phyloP scores from a whole-genome alignment of 2,113 vertebrate genomes.

The Mellivora capensis region DNA sequence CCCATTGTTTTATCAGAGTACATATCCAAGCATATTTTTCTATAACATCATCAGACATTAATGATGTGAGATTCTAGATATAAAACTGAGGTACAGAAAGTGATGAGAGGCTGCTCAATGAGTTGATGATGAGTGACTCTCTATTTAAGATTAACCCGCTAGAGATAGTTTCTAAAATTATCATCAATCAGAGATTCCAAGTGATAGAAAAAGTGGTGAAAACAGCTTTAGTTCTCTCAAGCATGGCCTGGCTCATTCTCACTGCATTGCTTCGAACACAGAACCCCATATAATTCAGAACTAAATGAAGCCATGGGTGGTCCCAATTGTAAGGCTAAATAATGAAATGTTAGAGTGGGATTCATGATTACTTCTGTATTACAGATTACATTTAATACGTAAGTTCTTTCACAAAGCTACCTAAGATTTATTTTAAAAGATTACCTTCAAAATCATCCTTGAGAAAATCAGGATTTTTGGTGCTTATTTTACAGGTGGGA shows the following conservation, averaged over 20 bases:
- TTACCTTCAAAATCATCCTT: constrained; percentile 99
- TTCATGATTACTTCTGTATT: background rate
- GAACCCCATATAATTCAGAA: constrained; percentile 1
- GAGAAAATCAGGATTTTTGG: constrained; percentile 94
- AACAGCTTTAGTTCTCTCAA: constrained; percentile 16
- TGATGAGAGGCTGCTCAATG: background rate
- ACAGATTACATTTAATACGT: background rate
- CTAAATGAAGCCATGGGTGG: background rate
- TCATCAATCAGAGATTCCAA: background rate
- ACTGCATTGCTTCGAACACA: background rate
- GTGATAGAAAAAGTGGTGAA: background rate
- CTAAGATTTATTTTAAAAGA: background rate
- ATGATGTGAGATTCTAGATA: background rate
- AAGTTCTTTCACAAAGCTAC: background rate
- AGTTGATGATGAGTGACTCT: background rate
- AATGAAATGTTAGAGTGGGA: background rate
- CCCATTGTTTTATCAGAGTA: background rate
- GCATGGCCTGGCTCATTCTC: background rate
- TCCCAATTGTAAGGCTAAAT: background rate
- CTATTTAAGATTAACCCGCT: background rate
- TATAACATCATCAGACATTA: background rate
- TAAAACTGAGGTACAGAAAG: background rate
- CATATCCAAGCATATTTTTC: background rate
- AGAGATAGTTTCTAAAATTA: constrained; percentile 10
- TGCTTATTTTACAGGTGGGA: constrained; percentile 90